Base-by-base conservation (phyloP, 1,140 invertebrate genomes). In the Ditylenchus dipsaci region DNA sequence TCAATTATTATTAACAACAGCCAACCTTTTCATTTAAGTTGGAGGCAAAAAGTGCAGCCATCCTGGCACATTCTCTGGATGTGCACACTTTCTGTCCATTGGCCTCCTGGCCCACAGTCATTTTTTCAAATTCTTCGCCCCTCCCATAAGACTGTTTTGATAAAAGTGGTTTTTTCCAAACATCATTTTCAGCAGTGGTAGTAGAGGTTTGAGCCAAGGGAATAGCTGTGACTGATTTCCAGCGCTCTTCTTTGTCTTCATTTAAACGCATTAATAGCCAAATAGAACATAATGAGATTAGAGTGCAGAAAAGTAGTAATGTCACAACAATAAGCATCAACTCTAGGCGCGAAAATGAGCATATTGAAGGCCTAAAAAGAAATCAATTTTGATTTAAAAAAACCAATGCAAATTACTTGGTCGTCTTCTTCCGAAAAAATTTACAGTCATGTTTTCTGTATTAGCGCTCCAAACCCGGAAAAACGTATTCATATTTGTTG, bases 61-160 rank as follows among this genome's bases (percentile, higher is more conserved):
- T 70, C 17, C 67, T 47, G 29, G 67, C 73, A 67, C 77, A 79
- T 58, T 79, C 72, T 63, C 71, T 42, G n/a, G 75, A 78, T 1
- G 77, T 79, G 49, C 77, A 79, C 3, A 79, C 76, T n/a, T 65
- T 47, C 19, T 69, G 68, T n/a, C 65, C 67, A 47, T 76, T 80
- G 33, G 76, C 38, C 9, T 56, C 56, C 0, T 57, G 21, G 11
- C 3, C 21, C 53, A 57, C 21, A 29, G 53, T 57, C 53, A 29
- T 23, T 30, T 23, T 57, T 3, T 11, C 29, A 11, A 11, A 29
- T 11, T 23, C 53, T 11, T 57, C 29, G 3, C 11, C 53, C 53
- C 29, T 26, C 29, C 3, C 11, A 3, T 5, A 23, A 57, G 53
- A 29, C 53, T 57, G 53, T 26, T 57, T 26, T 5, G 53, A 57